Evolutionary conservation across 2,113 vertebrate species (phyloP).

Genomic region (Pygoscelis adeliae): DNA sequence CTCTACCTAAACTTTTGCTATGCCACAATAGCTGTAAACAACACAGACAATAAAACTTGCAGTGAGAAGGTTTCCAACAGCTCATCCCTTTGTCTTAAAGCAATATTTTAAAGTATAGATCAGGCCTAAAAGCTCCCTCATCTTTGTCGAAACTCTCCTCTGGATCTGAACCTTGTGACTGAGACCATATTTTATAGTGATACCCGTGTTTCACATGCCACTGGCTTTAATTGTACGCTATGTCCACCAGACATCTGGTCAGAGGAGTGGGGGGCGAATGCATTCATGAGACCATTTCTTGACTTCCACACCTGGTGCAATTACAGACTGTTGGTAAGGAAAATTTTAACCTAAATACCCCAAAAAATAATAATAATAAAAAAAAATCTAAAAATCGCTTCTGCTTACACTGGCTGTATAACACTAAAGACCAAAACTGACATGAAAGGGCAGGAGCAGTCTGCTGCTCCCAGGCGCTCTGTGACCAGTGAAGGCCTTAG

Average conservation of each 20-base stretch:
- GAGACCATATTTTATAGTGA: neutral
- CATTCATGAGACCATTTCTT: neutral
- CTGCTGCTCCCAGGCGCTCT: conserved; percentile 54
- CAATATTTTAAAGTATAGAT: conserved; percentile 17
- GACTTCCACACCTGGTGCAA: neutral
- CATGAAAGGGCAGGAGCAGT: conserved; percentile 58
- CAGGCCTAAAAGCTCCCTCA: neutral
- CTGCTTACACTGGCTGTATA: neutral
- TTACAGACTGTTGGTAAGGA: neutral
- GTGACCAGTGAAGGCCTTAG: conserved; percentile 64
- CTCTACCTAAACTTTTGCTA: conserved; percentile 12
- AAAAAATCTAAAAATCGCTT: neutral
- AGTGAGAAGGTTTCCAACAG: neutral
- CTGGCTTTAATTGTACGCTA: neutral
- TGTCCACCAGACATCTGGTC: neutral
- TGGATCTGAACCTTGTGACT: neutral
- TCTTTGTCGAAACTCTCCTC: neutral
- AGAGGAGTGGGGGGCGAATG: neutral
- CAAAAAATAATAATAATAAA: neutral
- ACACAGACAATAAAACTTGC: conserved; percentile 8
- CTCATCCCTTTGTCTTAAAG: conserved; percentile 10
- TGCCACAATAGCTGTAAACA: conserved; percentile 20
- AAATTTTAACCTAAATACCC: neutral
- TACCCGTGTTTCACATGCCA: neutral
- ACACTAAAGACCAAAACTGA: conserved; percentile 33